Percentiles rank a stretch among this genome's conserved stretches.
phyloP scores from a whole-genome alignment of 2,888 invertebrate species.

The Cephonodes hylas region DNA sequence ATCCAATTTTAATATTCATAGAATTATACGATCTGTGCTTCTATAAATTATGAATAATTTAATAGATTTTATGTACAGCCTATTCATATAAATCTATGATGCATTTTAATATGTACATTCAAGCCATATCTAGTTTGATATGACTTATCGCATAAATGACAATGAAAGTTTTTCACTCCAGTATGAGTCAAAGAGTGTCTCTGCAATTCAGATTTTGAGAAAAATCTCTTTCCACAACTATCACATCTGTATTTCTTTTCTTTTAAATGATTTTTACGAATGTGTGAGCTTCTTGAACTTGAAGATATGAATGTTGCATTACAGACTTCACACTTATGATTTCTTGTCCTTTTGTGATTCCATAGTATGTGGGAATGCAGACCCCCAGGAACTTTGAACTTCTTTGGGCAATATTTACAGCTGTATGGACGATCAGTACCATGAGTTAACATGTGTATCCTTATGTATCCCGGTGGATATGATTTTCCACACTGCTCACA shows the following conservation, averaged over 20 bases:
- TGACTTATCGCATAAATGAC: conserved; percentile 72
- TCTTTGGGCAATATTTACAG: conserved; percentile 74
- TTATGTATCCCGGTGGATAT: conserved; percentile 71
- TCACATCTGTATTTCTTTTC: conserved; percentile 75
- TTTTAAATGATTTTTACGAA: conserved; percentile 71
- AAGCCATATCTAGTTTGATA: conserved; percentile 75
- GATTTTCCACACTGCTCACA: conserved; percentile 78
- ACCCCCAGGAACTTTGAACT: conserved; percentile 72
- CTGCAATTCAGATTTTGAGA: conserved; percentile 70
- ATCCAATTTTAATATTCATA: too few relatives aligned
- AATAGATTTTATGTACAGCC: conserved; percentile 39
- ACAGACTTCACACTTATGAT: conserved; percentile 73
- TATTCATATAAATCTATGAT: conserved; percentile 52
- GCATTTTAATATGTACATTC: conserved; percentile 74
- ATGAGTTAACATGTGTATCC: conserved; percentile 73
- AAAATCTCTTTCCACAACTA: conserved; percentile 69
- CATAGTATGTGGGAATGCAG: conserved; percentile 71
- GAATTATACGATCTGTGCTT: too few relatives aligned
- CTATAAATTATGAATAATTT: neutral
- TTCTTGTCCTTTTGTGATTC: conserved; percentile 73
- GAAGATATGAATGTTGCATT: conserved; percentile 74
- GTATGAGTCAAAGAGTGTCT: conserved; percentile 72
- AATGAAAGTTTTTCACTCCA: conserved; percentile 74
- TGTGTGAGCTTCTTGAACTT: conserved; percentile 69
- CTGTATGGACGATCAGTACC: conserved; percentile 62